Evolutionary conservation across 2,888 invertebrate genomes (phyloP).

Genomic region (Vanessa cardui): DNA sequence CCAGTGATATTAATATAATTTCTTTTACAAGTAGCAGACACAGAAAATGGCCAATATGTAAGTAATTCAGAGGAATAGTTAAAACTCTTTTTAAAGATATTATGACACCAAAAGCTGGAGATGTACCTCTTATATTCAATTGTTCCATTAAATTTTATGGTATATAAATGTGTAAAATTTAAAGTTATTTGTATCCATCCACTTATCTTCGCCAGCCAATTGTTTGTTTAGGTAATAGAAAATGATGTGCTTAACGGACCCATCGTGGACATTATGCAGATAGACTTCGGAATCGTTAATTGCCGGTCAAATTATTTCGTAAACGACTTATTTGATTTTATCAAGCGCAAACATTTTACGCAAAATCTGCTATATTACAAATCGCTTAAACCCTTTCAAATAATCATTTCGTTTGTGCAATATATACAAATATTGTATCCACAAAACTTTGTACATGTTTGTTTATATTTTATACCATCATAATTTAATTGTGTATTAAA

Average conservation of each 20-base stretch:
- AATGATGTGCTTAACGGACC: conserved; percentile 49
- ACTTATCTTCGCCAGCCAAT: conserved; percentile 69
- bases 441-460: too few relatives aligned
- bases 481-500: too few relatives aligned
- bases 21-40: too few relatives aligned
- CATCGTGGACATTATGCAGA: conserved; percentile 52
- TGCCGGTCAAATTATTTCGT: conserved; percentile 62
- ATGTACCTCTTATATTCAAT: too few relatives aligned
- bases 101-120: too few relatives aligned
- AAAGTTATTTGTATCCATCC: conserved; percentile 6
- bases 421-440: background rate
- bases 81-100: too few relatives aligned
- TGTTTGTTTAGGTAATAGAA: conserved; percentile 77
- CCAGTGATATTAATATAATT: too few relatives aligned
- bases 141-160: too few relatives aligned
- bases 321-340: conserved; percentile 66
- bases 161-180: too few relatives aligned
- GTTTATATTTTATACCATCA: too few relatives aligned
- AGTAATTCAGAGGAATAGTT: too few relatives aligned
- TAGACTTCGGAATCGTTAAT: conserved; percentile 64
- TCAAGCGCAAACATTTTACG: conserved; percentile 51
- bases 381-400: background rate
- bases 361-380: background rate
- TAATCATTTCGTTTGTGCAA: background rate
- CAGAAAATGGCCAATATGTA: too few relatives aligned